Base-by-base conservation (phyloP, 2,888 invertebrate genomes). In the Trypoxylon attenuatum region DNA sequence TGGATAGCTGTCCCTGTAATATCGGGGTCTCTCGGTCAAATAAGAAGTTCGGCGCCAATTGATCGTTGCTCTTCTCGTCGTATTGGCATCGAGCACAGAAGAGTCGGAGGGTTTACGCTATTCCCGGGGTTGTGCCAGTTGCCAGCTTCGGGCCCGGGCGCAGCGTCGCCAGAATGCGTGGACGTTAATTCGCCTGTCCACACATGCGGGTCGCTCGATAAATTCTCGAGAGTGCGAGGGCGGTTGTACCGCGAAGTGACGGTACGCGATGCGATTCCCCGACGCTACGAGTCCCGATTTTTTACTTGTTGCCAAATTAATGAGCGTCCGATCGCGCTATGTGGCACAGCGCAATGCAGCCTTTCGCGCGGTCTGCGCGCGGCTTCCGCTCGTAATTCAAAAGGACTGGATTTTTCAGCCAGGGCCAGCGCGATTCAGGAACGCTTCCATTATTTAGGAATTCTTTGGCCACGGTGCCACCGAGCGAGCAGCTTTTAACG, bases 231-330 rank as follows among this genome's bases (percentile, higher is more conserved):
- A n/a, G n/a, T n/a, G n/a, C n/a, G n/a, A n/a, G n/a, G n/a, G n/a
- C n/a, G n/a, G n/a, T n/a, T n/a, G n/a, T n/a, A n/a, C n/a, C n/a
- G n/a, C n/a, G n/a, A n/a, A n/a, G n/a, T n/a, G n/a, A n/a, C n/a
- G n/a, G n/a, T n/a, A n/a, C n/a, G n/a, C n/a, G n/a, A n/a, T n/a
- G n/a, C n/a, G n/a, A n/a, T n/a, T n/a, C n/a, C n/a, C n/a, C n/a
- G n/a, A n/a, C n/a, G n/a, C n/a, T n/a, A n/a, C n/a, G n/a, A n/a
- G n/a, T 39, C 16, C 39, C 55, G 47, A 58, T 69, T 61, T 64
- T 69, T 64, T 69, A 60, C 69, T 60, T 56, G 54, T 57, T 59
- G 68, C 57, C 22, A 68, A 58, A 70, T 70, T 70, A 69, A 70
- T 69, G 64, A 64, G 41, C 13, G 58, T 43, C 47, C 65, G 65